Percentiles rank a stretch among this genome's conserved stretches.
phyloP scores from a whole-genome alignment of 2,888 invertebrate genomes.

The Hybos culiciformis region DNA sequence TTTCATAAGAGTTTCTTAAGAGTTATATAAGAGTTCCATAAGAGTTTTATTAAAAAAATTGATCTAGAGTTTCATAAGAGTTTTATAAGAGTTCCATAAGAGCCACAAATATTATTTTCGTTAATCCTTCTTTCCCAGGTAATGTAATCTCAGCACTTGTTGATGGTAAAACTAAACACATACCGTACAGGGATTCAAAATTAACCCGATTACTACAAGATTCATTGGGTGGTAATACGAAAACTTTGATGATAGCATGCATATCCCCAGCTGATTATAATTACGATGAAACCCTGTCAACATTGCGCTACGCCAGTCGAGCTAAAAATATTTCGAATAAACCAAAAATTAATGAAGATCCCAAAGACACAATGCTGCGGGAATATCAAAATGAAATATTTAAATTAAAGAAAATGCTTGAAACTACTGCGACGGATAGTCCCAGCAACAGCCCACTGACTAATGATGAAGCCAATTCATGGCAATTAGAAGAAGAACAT shows the following conservation, averaged over 20 bases:
- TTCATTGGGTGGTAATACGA: constrained; percentile 74
- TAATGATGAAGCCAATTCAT: background rate
- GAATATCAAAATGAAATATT: constrained; percentile 77
- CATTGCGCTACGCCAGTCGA: constrained; percentile 67
- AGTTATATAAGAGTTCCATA: too few relatives aligned
- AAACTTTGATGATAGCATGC: constrained; percentile 79
- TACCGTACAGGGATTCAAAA: constrained; percentile 76
- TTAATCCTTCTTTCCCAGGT: too few relatives aligned
- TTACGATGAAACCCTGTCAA: constrained; percentile 71
- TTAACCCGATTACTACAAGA: constrained; percentile 66
- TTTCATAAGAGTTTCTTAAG: too few relatives aligned
- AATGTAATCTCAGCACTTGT: constrained; percentile 82
- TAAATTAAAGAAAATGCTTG: constrained; percentile 37
- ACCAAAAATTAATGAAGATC: constrained; percentile 77
- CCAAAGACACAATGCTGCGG: constrained; percentile 72
- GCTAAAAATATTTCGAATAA: constrained; percentile 79
- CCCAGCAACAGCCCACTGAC: background rate
- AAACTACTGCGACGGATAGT: constrained; percentile 4
- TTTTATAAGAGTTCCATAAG: too few relatives aligned
- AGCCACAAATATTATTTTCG: too few relatives aligned
- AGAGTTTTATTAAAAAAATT: too few relatives aligned
- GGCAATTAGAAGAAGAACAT: constrained; percentile 37
- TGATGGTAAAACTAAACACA: constrained; percentile 66
- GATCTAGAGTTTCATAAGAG: too few relatives aligned
- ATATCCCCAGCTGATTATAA: constrained; percentile 70